phyloP scores from a whole-genome alignment of 2,113 vertebrate species.

The Aramus guarauna region DNA sequence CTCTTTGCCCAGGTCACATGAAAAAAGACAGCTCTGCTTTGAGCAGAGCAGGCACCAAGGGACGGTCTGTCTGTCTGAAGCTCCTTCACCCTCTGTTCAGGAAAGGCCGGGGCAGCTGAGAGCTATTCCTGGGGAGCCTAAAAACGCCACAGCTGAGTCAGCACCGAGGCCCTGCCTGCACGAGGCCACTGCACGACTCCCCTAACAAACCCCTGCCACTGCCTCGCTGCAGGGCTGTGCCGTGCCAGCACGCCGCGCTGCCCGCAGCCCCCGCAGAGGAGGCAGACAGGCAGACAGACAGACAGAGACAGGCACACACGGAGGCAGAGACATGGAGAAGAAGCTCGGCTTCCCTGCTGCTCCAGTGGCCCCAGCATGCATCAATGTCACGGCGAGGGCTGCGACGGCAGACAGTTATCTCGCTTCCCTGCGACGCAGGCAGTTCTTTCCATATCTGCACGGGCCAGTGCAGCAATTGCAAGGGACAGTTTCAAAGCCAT shows the following conservation, averaged over 20 bases:
- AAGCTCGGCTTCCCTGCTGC: background rate
- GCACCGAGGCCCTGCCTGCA: rapidly evolving
- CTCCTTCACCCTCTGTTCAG: background rate
- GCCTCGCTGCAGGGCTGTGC: background rate
- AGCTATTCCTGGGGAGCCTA: conserved; percentile 42
- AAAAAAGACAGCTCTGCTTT: background rate
- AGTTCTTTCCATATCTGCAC: background rate
- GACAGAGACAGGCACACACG: background rate
- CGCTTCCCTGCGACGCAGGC: background rate
- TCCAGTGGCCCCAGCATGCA: background rate
- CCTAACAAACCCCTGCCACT: background rate
- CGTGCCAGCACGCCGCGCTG: rapidly evolving
- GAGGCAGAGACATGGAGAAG: background rate
- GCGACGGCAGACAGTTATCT: background rate
- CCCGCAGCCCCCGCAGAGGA: background rate
- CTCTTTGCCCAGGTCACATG: background rate
- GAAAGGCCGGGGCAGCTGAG: background rate
- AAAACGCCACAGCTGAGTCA: background rate
- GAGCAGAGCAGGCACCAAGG: background rate
- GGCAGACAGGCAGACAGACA: background rate
- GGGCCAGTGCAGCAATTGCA: background rate
- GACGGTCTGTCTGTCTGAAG: rapidly evolving
- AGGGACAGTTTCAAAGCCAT: background rate
- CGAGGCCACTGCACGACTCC: rapidly evolving
- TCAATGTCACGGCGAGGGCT: background rate